Percentiles rank a stretch among this genome's conserved stretches.
Conservation (phyloP, 2,113 vertebrate species). For the Miniopterus natalensis region DNA sequence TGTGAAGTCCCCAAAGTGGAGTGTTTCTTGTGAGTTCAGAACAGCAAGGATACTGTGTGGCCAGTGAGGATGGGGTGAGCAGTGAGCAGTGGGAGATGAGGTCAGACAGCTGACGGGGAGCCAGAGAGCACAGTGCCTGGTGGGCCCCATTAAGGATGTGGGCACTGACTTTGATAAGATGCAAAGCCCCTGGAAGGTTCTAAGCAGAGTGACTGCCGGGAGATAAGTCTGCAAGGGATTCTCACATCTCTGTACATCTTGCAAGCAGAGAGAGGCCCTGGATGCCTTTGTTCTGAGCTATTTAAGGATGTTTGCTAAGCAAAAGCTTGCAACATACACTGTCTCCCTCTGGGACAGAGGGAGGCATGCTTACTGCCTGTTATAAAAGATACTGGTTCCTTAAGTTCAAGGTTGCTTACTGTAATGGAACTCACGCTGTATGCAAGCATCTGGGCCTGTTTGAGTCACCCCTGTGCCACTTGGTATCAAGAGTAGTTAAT, state of each 20-base stretch:
- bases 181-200: neutral
- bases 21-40: neutral
- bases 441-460: neutral
- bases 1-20: neutral
- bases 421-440: neutral
- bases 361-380: neutral
- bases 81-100: neutral
- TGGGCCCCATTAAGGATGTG: too few relatives aligned
- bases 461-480: neutral
- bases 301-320: neutral
- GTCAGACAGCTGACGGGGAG: neutral
- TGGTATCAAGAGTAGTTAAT: neutral
- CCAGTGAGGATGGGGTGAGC: neutral
- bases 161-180: neutral
- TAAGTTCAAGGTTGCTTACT: neutral
- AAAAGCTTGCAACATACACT: neutral
- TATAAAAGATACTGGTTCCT: neutral
- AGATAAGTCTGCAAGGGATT: neutral
- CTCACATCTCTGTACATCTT: neutral
- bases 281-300: neutral
- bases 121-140: neutral
- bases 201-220: neutral
- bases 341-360: neutral
- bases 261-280: neutral
- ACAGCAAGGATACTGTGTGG: neutral